A percentile compares a stretch with the other conserved stretches of the same genome.
phyloP scores from a whole-genome alignment of 2,113 vertebrate species.

The Sinocyclocheilus anshuiensis region DNA sequence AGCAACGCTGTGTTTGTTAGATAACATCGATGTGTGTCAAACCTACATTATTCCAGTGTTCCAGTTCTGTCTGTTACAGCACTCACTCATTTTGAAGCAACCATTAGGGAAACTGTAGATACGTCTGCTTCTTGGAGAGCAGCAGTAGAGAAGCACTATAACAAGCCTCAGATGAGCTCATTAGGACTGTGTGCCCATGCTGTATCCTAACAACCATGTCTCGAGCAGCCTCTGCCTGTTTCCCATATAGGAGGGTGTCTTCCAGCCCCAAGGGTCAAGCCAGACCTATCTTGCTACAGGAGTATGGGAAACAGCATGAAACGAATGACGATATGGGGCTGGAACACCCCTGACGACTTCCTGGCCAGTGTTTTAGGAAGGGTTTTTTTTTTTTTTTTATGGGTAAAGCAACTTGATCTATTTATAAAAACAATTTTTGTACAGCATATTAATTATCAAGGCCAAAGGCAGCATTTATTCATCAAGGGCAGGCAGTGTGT shows the following conservation, averaged over 20 bases:
- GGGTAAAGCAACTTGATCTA: background rate
- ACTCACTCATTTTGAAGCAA: slow-evolving; percentile 20
- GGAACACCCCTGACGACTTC: background rate
- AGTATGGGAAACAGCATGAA: background rate
- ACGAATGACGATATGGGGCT: background rate
- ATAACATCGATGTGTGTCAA: slow-evolving; percentile 20
- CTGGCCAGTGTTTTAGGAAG: background rate
- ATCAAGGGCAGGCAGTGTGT: background rate
- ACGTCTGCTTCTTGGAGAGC: slow-evolving; percentile 38
- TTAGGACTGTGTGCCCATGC: slow-evolving; percentile 47
- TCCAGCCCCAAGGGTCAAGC: slow-evolving; percentile 24
- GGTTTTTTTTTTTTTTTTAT: background rate
- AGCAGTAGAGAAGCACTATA: slow-evolving; percentile 35
- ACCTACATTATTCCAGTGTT: slow-evolving; percentile 14
- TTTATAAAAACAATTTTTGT: background rate
- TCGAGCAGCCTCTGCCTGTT: slow-evolving; percentile 26
- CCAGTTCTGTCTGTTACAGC: slow-evolving; percentile 35
- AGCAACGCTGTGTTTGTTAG: background rate
- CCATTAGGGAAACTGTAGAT: slow-evolving; percentile 45
- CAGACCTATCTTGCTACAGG: slow-evolving; percentile 13
- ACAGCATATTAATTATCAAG: background rate
- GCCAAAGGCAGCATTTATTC: background rate
- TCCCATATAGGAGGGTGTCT: slow-evolving; percentile 1
- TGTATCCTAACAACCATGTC: slow-evolving; percentile 50
- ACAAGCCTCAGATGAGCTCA: slow-evolving; percentile 64